A percentile compares a stretch with the other conserved stretches of the same genome.
Conservation (phyloP, 1,140 invertebrate species). For the Drosophila gunungcola region DNA sequence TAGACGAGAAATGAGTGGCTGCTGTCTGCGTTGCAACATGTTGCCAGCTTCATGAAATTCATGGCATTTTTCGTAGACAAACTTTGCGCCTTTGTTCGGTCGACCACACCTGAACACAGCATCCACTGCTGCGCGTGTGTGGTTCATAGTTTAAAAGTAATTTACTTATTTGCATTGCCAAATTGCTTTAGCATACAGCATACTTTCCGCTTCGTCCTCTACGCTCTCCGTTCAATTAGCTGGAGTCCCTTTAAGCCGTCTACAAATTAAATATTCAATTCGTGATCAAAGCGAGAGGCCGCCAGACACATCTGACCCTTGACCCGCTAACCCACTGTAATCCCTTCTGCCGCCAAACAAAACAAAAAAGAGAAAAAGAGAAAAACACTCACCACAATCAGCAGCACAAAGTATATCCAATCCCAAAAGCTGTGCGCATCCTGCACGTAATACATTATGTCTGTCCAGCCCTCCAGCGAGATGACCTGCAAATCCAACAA, state of each 20-base stretch:
- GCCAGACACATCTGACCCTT: constrained; percentile 17
- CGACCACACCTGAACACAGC: constrained; percentile 1
- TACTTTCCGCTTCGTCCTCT: too few relatives aligned
- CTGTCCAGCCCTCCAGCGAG: constrained; percentile 97
- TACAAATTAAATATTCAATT: constrained; percentile 55
- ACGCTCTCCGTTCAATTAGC: constrained; percentile 18
- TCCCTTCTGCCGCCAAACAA: not conserved
- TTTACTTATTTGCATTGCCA: constrained; percentile 74
- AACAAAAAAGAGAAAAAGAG: not conserved
- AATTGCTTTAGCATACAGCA: constrained; percentile 56
- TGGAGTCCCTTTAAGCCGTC: constrained; percentile 17
- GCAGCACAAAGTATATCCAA: constrained; percentile 99
- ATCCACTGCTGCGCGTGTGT: constrained; percentile 21
- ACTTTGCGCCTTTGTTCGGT: constrained; percentile 25
- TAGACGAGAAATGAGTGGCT: not conserved
- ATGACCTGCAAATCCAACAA: constrained; percentile 88
- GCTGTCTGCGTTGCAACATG: constrained; percentile 24
- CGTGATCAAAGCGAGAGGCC: constrained; percentile 47
- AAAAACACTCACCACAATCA: constrained; percentile 96
- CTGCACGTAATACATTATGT: constrained; percentile 98
- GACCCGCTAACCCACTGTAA: constrained; percentile 18
- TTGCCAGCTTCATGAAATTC: constrained; percentile 27
- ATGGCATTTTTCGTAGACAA: constrained; percentile 30
- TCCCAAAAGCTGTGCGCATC: constrained; percentile 99
- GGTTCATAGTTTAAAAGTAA: constrained; percentile 65